Conservation (phyloP, 2,113 vertebrate genomes). For the Perca flavescens region DNA sequence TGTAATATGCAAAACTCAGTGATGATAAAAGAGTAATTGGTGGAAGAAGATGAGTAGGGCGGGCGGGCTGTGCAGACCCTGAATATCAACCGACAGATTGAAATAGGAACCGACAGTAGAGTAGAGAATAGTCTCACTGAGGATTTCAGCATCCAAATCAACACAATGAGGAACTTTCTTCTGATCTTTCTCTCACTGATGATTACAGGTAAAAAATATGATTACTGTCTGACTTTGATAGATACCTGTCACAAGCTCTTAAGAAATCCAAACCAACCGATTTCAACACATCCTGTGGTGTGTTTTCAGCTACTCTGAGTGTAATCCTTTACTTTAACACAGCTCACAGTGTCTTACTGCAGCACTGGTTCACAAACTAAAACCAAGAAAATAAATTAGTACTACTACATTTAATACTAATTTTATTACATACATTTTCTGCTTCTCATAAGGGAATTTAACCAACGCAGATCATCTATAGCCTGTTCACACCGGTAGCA, state of each 20-base stretch:
- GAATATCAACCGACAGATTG: no score
- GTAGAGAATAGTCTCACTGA: neutral
- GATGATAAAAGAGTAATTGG: no score
- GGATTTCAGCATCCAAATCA: neutral
- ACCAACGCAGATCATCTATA: neutral
- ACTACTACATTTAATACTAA: neutral
- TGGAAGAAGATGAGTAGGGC: neutral
- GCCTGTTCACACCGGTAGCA: neutral
- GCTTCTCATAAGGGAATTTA: neutral
- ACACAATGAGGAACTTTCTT: neutral
- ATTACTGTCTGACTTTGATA: neutral
- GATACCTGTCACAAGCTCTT: neutral
- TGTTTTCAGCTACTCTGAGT: neutral
- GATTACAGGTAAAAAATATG: neutral
- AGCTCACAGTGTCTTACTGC: no score
- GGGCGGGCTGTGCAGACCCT: neutral
- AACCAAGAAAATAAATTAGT: no score
- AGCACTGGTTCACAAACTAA: neutral
- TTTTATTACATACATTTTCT: no score
- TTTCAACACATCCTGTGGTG: neutral
- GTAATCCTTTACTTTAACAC: no score
- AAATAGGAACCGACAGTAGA: neutral
- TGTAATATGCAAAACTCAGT: neutral
- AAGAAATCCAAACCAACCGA: neutral
- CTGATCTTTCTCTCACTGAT: neutral